Evolutionary conservation across 2,113 vertebrate genomes (phyloP).

Genomic region (Xenopus laevis): DNA sequence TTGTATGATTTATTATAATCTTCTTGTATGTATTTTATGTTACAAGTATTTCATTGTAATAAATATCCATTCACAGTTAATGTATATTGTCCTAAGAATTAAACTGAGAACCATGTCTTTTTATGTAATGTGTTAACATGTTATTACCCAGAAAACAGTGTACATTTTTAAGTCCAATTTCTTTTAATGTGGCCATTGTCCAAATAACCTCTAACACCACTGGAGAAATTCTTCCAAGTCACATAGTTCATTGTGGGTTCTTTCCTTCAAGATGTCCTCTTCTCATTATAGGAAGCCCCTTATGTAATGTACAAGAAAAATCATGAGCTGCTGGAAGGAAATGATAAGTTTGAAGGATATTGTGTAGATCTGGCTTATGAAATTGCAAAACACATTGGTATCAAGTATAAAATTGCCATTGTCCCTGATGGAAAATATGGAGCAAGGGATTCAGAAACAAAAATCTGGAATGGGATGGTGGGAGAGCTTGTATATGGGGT

Average conservation of each 20-base stretch:
- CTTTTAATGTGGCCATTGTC: neutral
- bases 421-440: constrained; percentile 97
- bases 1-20: neutral
- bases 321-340: constrained; percentile 94
- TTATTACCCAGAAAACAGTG: neutral
- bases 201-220: neutral
- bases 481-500: constrained; percentile 98
- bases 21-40: neutral
- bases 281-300: constrained; percentile 92
- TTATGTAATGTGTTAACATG: neutral
- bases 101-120: neutral
- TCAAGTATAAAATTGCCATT: constrained; percentile 98
- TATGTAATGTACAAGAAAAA: constrained; percentile 99
- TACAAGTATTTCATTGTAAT: neutral
- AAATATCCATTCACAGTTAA: neutral
- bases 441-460: constrained; percentile 95
- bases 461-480: constrained; percentile 99
- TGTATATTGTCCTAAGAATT: neutral
- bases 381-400: constrained; percentile 97
- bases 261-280: constrained; percentile 72
- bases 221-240: constrained; percentile 46
- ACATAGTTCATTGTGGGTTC: constrained; percentile 51
- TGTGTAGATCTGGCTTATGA: constrained; percentile 97
- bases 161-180: neutral
- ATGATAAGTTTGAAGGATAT: constrained; percentile 96